Percentiles rank a stretch among this genome's conserved stretches.
Conservation (phyloP, 2,113 vertebrate genomes). For the Lycaon pictus region DNA sequence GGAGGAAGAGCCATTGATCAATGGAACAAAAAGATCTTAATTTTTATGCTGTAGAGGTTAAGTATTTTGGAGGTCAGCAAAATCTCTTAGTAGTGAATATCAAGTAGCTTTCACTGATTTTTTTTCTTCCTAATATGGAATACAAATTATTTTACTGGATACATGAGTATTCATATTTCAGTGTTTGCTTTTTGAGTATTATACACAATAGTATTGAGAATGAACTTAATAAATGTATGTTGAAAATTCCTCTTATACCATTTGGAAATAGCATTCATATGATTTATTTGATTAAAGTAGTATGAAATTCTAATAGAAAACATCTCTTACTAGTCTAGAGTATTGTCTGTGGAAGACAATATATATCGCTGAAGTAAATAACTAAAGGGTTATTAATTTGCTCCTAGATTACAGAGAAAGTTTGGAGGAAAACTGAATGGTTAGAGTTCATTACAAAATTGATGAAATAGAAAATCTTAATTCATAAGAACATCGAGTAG, state of each 20-base stretch:
- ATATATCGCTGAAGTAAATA: neutral
- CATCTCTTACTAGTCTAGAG: neutral
- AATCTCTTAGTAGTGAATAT: neutral
- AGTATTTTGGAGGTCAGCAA: neutral
- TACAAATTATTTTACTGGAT: neutral
- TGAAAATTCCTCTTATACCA: neutral
- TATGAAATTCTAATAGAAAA: neutral
- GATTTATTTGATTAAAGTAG: neutral
- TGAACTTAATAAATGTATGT: neutral
- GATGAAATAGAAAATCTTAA: slow-evolving; percentile 3
- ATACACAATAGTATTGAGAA: neutral
- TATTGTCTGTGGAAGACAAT: neutral
- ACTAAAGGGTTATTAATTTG: neutral
- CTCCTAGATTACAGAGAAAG: neutral
- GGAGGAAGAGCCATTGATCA: neutral
- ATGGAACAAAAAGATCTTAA: neutral
- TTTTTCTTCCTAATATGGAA: neutral
- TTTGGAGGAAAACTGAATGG: neutral
- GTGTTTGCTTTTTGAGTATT: neutral
- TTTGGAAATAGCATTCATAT: slow-evolving; percentile 18
- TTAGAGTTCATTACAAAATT: neutral
- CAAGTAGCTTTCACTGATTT: neutral
- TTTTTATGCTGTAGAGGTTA: neutral
- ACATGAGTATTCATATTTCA: neutral
- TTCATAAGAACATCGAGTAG: neutral